Evolutionary conservation across 2,113 vertebrate genomes (phyloP).

Genomic region (Cygnus buccinator): DNA sequence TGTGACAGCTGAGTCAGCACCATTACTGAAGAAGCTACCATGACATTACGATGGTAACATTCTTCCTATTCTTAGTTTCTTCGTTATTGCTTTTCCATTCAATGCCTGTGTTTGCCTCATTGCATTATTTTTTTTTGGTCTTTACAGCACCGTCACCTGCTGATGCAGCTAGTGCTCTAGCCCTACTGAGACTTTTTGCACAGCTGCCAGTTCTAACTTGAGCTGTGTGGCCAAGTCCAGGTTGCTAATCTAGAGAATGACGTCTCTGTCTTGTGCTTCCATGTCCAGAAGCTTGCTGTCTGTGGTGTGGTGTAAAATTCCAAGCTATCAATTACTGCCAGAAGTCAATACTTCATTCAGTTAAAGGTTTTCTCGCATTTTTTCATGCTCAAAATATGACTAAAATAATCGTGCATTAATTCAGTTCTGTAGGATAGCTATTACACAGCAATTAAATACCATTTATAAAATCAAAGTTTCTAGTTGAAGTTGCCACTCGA

Average conservation of each 20-base stretch:
- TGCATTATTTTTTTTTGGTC: slow-evolving; percentile 48
- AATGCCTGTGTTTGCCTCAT: slow-evolving; percentile 64
- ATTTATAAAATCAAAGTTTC: slow-evolving; percentile 5
- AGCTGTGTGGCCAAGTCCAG: slow-evolving; percentile 61
- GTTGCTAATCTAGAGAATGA: slow-evolving; percentile 77
- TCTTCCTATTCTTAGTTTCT: slow-evolving; percentile 52
- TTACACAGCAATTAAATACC: not conserved
- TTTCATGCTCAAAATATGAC: slow-evolving; percentile 6
- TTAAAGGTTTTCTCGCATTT: slow-evolving; percentile 3
- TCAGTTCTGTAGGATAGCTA: not conserved
- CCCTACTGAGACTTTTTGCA: not conserved
- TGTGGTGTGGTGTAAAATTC: slow-evolving; percentile 29
- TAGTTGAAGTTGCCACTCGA: not conserved
- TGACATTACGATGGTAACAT: not conserved
- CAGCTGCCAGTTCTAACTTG: slow-evolving; percentile 73
- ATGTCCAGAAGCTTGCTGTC: slow-evolving; percentile 52
- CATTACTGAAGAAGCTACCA: not conserved
- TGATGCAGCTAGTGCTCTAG: slow-evolving; percentile 37
- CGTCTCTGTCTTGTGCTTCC: slow-evolving; percentile 68
- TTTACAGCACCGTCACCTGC: slow-evolving; percentile 53
- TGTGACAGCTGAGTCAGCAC: not conserved
- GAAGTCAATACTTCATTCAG: slow-evolving; percentile 30
- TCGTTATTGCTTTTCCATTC: slow-evolving; percentile 62
- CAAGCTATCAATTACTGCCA: slow-evolving; percentile 47
- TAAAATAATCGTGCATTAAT: not conserved